Percentiles rank a stretch among this genome's conserved stretches.
phyloP scores from a whole-genome alignment of 2,797 vertebrate species.

The Brotula barbata region DNA sequence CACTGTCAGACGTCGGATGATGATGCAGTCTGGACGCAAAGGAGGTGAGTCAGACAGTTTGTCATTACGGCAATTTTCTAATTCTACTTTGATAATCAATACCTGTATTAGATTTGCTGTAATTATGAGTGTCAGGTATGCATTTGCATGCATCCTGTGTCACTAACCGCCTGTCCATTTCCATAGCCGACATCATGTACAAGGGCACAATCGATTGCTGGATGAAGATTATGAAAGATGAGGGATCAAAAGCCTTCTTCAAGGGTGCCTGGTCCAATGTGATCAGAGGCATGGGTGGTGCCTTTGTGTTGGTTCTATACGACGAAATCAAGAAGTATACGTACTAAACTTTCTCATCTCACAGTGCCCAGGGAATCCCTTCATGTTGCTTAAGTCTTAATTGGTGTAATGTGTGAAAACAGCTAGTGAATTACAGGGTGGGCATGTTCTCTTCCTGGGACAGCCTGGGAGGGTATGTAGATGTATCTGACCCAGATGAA shows the following conservation, averaged over 20 bases:
- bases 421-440: constrained; percentile 70
- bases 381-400: constrained; percentile 80
- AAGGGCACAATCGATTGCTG: constrained; percentile 97
- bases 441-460: constrained; percentile 42
- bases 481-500: constrained; percentile 26
- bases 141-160: neutral
- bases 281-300: constrained; percentile 96
- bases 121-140: constrained; percentile 13
- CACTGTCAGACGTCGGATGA: constrained; percentile 98
- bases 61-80: neutral
- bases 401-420: constrained; percentile 76
- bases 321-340: constrained; percentile 97
- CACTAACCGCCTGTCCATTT: constrained; percentile 24
- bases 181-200: constrained; percentile 98
- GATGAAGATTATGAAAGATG: constrained; percentile 96
- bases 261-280: constrained; percentile 99
- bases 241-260: constrained; percentile 94
- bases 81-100: neutral
- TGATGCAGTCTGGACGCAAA: constrained; percentile 99
- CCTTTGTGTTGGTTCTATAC: constrained; percentile 98
- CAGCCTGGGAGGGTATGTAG: constrained; percentile 41
- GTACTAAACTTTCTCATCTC: constrained; percentile 73
- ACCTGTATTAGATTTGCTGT: neutral
- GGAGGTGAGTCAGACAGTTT: constrained; percentile 83
- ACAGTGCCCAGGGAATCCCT: constrained; percentile 55